Base-by-base conservation (phyloP, 2,113 vertebrate genomes). In the Furnarius figulus region DNA sequence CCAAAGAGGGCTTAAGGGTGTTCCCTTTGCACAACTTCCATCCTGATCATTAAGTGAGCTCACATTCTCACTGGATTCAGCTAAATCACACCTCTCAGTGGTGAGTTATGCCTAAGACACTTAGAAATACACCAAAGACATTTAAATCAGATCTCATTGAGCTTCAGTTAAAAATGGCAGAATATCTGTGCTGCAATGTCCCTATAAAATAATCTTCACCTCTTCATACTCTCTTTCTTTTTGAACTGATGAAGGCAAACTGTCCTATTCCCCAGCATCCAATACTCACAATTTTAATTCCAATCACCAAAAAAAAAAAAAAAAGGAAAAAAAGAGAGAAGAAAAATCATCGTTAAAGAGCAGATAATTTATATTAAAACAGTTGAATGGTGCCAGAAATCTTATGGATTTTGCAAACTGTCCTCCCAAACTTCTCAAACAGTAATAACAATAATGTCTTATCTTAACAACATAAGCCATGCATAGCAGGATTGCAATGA, bases 21-120 rank as follows among this genome's bases (percentile, higher is more conserved):
- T 50, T 76, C 28, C 17, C 17, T 61, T 47, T 68, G 37, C 63
- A 91, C 59, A 84, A 85, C 31, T 63, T 76, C 40, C 35, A 79
- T 40, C 58, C 50, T 49, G 31, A 52, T 87, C 31, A 44, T 19
- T 50, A 49, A 50, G 13, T 14, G 37, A 91, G 33, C 14, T 92
- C 82, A 79, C 46, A 62, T 79, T 87, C 74, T 28, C 71, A 73
- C 50, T 70, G 50, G 24, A 58, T 77, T 75, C 58, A 85, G 85
- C 67, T 80, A 95, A 95, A 90, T 67, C 75, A 74, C 87, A 93
- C 74, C 59, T 91, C 91, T 91, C 73, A 63, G 80, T 66, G 75
- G 39, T 40, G 42, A 92, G 39, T 65, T 95, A 80, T 74, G 46
- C 62, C 30, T 76, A 82, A 85, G 35, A 80, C 68, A 83, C 31